phyloP scores from a whole-genome alignment of 1,140 invertebrate species.

The Pteromalus puparum region DNA sequence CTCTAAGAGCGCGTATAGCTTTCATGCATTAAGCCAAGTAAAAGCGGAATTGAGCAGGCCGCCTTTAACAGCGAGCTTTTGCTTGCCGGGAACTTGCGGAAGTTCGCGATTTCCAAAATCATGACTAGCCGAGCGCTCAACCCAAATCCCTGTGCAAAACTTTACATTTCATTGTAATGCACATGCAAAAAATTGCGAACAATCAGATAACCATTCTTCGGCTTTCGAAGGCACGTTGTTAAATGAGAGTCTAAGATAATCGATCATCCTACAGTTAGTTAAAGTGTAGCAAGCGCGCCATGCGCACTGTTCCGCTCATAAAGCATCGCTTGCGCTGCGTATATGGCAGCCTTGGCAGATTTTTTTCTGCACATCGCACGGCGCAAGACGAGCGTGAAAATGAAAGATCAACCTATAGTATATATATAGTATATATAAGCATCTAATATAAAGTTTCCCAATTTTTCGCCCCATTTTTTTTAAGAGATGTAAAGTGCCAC shows the following conservation, averaged over 20 bases:
- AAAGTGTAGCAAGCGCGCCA: too few relatives aligned
- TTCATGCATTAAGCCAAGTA: neutral
- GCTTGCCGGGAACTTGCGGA: neutral
- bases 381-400: slow-evolving; percentile 52
- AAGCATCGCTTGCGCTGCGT: neutral
- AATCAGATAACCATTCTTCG: too few relatives aligned
- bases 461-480: too few relatives aligned
- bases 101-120: neutral
- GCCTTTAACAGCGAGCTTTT: neutral
- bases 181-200: too few relatives aligned
- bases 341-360: neutral
- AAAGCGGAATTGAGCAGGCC: neutral
- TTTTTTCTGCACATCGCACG: neutral
- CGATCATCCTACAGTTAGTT: too few relatives aligned
- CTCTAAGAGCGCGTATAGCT: neutral
- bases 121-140: neutral
- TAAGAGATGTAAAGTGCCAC: slow-evolving; percentile 64
- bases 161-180: neutral
- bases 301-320: neutral
- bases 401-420: slow-evolving; percentile 67
- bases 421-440: too few relatives aligned
- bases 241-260: too few relatives aligned
- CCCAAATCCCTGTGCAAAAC: neutral
- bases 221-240: too few relatives aligned
- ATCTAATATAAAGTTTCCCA: slow-evolving; percentile 68